Evolutionary conservation across 2,888 invertebrate species (phyloP), one percentile per base, ranked within the genome.

Genomic region (Drosophila engyochracea): DNA sequence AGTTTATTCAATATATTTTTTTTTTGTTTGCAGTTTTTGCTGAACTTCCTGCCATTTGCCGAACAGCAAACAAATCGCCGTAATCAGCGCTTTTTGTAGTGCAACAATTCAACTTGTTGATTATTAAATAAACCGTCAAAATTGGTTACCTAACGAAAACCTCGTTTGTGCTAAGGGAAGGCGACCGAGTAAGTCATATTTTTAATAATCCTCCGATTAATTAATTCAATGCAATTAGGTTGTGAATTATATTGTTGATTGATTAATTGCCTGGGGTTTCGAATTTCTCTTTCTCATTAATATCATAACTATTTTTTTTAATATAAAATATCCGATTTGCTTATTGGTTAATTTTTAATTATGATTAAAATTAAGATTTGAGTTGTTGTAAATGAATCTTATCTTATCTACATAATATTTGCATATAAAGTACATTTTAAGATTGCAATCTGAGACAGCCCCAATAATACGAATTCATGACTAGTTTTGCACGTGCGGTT

Each of bases 121-220:
- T 63, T 61, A 19, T 47, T 58, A 71, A 72, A 58, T 72, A 91
- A 91, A 79, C 89, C 91, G 92, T 84, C 93, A 93, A 93, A 93
- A 93, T 93, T 92, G 93, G 93, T 90, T 92, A 92, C 79, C 89
- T 93, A 91, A 93, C 93, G 89, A 93, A 92, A 91, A 92, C 92
- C 70, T 93, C 93, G 81, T 93, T 93, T 91, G 91, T 92, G 83
- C 89, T 93, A 69, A 90, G 91, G 88, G 92, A 93, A 76, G 90
- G 87, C 86, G 91, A 89, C 86, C 91, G 91, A 89, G 83, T 88
- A 81, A 88, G 87, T 83, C 9, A 25, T n/a, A 19, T 22, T 62
- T 58, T 58, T 52, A 62, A 70, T 37, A 57, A 60, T 37, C 22
- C 31, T n/a, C 19, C 16, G n/a, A 31, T 22, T 58, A 58, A 28